Evolutionary conservation across 2,113 vertebrate species (phyloP), one percentile per base, ranked within the genome.

Genomic region (Pygoscelis adeliae): DNA sequence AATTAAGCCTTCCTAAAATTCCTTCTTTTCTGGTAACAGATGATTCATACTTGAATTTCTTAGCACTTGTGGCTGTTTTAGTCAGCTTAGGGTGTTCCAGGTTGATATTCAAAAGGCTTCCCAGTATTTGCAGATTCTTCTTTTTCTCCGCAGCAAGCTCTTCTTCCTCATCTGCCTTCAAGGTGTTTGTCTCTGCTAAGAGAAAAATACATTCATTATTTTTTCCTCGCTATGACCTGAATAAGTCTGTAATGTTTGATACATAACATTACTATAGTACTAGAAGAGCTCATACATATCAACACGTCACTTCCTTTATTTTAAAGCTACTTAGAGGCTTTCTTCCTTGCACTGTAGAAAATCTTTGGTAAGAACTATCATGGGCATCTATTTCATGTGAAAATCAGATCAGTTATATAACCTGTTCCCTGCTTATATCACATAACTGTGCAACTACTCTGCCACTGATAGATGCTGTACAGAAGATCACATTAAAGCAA

Each of bases 121-220:
- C 98, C 32, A 99, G 80, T 91, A 99, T 99, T 70, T 98, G 97
- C 79, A 99, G 95, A 87, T 98, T 99, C 97, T 99, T 99, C 94
- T 98, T 98, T 95, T 98, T 99, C 97, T 99, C 99, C 1, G 97
- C 98, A 80, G 97, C 96, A 93, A 99, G 98, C 59, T 98, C 98
- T 13, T 98, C 97, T 7, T 98, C 98, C 21, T 94, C 97, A 50
- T 87, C 78, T 23, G 19, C 87, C 79, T 97, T 95, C 73, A 49
- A 11, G 65, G 74, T 63, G 23, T 91, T 92, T 80, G 90, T 26
- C 46, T 92, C 96, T 97, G 95, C 94, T 96, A 96, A 34, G 50
- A 74, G 32, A 94, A 93, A 84, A 78, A 79, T 3, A 61, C 71
- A 74, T 10, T 62, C 34, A 12, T 49, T 42, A 3, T 40, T 16